Conservation (phyloP, 30 jellyfish, hydroid and myxozoan genomes). For the Haliclystus octoradiatus region DNA sequence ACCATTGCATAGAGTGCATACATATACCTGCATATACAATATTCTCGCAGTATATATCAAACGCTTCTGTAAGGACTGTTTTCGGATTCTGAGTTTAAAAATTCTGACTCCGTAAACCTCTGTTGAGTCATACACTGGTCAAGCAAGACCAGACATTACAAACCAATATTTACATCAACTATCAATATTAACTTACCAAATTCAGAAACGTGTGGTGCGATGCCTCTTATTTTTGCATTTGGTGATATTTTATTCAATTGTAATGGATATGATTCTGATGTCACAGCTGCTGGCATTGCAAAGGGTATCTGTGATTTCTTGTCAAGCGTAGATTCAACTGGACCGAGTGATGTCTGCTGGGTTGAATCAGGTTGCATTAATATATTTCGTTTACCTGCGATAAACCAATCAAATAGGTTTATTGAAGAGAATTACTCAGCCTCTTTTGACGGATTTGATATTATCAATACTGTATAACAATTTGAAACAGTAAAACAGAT, state of each 20-base stretch:
- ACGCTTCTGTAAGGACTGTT: too few relatives aligned
- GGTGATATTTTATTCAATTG: constrained; percentile 83
- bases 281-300: constrained; percentile 18
- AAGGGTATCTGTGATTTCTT: constrained; percentile 58
- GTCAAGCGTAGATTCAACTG: constrained; percentile 16
- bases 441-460: too few relatives aligned
- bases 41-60: too few relatives aligned
- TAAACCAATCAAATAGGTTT: background rate
- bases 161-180: too few relatives aligned
- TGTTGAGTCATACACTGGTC: too few relatives aligned
- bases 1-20: too few relatives aligned
- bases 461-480: too few relatives aligned
- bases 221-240: constrained; percentile 54
- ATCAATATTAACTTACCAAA: constrained; percentile 59
- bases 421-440: background rate
- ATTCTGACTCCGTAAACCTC: too few relatives aligned
- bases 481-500: too few relatives aligned
- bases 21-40: too few relatives aligned
- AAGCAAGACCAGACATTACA: too few relatives aligned
- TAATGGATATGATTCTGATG: constrained; percentile 45
- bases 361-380: background rate
- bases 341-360: background rate
- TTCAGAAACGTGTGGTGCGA: constrained; percentile 81
- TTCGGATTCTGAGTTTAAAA: too few relatives aligned
- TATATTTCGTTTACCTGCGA: background rate